phyloP scores from a whole-genome alignment of 2,113 vertebrate genomes.

The Pogonocichla stellata region DNA sequence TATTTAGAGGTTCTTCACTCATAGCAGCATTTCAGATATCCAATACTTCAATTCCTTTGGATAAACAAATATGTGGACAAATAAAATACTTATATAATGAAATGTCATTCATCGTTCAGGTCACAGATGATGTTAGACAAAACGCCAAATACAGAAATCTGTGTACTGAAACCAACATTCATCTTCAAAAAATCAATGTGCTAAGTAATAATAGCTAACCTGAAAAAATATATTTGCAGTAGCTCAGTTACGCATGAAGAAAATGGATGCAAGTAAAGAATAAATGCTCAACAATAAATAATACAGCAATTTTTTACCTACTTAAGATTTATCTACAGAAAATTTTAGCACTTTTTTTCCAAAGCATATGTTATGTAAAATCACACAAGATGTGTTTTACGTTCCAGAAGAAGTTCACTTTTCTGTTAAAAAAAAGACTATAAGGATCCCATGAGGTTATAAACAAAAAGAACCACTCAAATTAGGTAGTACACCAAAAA shows the following conservation, averaged over 20 bases:
- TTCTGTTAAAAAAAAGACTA: neutral
- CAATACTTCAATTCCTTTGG: slow-evolving; percentile 29
- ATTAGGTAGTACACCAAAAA: neutral
- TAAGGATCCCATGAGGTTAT: neutral
- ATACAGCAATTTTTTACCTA: neutral
- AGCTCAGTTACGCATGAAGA: neutral
- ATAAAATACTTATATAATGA: neutral
- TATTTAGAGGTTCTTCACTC: slow-evolving; percentile 25
- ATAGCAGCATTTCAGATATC: neutral
- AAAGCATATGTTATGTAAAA: neutral
- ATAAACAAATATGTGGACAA: slow-evolving; percentile 10
- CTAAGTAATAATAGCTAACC: slow-evolving; percentile 51
- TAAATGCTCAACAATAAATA: slow-evolving; percentile 1
- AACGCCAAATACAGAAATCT: neutral
- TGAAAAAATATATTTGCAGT: slow-evolving; percentile 38
- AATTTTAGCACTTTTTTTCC: neutral
- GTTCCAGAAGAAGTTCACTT: neutral
- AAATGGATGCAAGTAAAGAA: neutral
- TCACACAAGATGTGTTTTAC: neutral
- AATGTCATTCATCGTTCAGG: neutral
- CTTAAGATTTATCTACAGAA: neutral
- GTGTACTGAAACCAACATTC: neutral
- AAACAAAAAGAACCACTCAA: neutral
- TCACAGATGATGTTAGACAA: slow-evolving; percentile 16
- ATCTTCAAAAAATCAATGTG: slow-evolving; percentile 39